Evolutionary conservation across 2,797 vertebrate species (phyloP).

Genomic region (Pangasius djambal): DNA sequence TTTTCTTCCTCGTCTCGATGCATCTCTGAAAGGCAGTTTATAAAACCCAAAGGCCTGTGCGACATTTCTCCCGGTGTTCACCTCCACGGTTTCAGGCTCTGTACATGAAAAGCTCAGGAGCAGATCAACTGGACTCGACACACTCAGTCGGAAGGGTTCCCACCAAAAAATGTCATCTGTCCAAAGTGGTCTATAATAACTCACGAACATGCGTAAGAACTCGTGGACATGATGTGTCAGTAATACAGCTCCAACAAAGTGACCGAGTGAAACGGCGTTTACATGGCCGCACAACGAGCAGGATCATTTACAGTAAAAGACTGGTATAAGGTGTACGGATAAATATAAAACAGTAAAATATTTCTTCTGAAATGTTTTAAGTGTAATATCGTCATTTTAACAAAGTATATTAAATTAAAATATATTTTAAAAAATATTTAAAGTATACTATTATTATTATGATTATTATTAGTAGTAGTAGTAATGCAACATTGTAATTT

Average conservation of each 20-base stretch:
- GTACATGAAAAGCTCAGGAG: background rate
- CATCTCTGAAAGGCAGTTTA: background rate
- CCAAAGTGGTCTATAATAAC: constrained; percentile 3
- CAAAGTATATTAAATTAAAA: background rate
- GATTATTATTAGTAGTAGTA: background rate
- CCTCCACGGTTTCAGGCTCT: background rate
- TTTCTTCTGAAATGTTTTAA: background rate
- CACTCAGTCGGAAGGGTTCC: background rate
- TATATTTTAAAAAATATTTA: background rate
- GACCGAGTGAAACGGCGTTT: background rate
- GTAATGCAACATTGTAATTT: background rate
- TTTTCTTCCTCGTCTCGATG: background rate
- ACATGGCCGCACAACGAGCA: background rate
- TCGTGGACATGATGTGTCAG: background rate
- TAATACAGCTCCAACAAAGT: background rate
- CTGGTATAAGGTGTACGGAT: background rate
- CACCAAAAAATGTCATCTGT: background rate
- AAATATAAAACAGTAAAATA: background rate
- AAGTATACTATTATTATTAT: background rate
- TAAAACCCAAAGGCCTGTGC: background rate
- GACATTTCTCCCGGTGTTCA: background rate
- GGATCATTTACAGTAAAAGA: background rate
- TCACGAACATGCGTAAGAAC: background rate
- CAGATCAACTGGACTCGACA: background rate
- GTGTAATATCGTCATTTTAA: background rate